These are phyloP conservation scores for Parapristionchus giblindavisi DNA, from an alignment of 2,888 invertebrate genomes.

Conservation along the genomic window DNA sequence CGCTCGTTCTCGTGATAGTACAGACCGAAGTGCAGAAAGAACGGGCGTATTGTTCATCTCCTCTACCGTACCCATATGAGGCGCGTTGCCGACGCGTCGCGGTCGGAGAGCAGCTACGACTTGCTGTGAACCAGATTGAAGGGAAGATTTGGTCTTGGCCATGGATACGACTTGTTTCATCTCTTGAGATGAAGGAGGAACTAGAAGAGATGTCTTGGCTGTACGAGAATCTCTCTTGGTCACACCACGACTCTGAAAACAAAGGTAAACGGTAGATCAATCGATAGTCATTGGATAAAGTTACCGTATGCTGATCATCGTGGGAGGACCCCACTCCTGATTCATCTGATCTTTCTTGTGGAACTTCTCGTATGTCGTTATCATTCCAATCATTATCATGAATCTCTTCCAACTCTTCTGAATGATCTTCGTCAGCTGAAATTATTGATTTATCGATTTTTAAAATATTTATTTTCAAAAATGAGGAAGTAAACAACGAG, in stretches of 20 bases:
- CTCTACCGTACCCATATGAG: not conserved
- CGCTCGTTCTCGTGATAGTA: slow-evolving; percentile 17
- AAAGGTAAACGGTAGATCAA: too few relatives aligned
- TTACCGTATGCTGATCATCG: slow-evolving; percentile 11
- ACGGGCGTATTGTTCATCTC: slow-evolving; percentile 20
- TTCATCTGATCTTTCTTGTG: slow-evolving; percentile 4
- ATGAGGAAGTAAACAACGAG: too few relatives aligned
- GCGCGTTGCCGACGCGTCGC: slow-evolving; percentile 33
- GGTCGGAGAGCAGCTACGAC: slow-evolving; percentile 42
- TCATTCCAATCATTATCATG: slow-evolving; percentile 41
- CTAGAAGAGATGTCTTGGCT: slow-evolving; percentile 54
- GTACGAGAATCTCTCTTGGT: slow-evolving; percentile 9
- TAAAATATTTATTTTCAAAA: too few relatives aligned
- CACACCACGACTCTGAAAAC: not conserved
- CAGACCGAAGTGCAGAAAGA: slow-evolving; percentile 31
- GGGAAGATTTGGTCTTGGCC: slow-evolving; percentile 49
- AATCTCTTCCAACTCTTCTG: slow-evolving; percentile 47
- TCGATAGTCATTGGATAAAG: too few relatives aligned
- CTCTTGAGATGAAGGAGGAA: slow-evolving; percentile 54
- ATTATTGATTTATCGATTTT: too few relatives aligned
- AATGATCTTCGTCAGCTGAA: slow-evolving; percentile 29
- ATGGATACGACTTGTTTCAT: slow-evolving; percentile 54
- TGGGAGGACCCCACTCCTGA: slow-evolving; percentile 32
- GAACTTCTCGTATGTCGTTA: slow-evolving; percentile 7
- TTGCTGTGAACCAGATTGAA: slow-evolving; percentile 41